Base-by-base conservation (phyloP, 1,140 invertebrate species). In the Dysdera silvatica region DNA sequence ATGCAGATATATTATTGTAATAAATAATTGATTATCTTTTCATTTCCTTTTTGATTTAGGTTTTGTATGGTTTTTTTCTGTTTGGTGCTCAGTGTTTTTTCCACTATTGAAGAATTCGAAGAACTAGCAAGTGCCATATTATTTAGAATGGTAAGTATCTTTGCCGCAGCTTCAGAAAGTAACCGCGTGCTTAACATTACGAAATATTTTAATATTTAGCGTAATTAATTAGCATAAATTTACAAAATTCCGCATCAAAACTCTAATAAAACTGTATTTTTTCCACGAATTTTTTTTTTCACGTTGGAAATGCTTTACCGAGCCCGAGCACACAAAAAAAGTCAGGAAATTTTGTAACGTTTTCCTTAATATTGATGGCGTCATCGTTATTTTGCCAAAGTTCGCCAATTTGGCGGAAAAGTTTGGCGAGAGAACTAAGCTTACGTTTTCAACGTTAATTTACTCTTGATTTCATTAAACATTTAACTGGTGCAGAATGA, bases 61-160 rank as follows among this genome's bases (percentile, higher is more conserved):
- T 91, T 90, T 80, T 80, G 85, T 76, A 87, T 90, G 83, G 88
- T 90, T 73, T 89, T 90, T 78, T 84, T 84, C 77, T 90, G 88
- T 75, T 80, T 91, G 75, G 86, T 86, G 65, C 82, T 91, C 69
- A 89, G 86, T 73, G 88, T 91, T 54, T 89, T 91, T 77, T 88
- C 87, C 55, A 90, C 88, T 54, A 88, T 90, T 72, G 82, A 87
- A 72, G 84, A 85, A 72, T 89, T 87, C 79, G 86, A 89, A 76
- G 82, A 83, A 66, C 80, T 83, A 71, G 86, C 87, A 66, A 83
- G 83, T 40, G 80, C 82, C 64, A 82, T 87, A 63, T 81, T 91
- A 65, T 86, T 89, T 78, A 85, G 87, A 75, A 89, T 89, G 85
- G 71, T 73, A 68, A 67, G 62, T 58, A 18, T 14, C 8, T 37